Evolutionary conservation across 2,113 vertebrate genomes (phyloP).

Genomic region (Oreochromis niloticus): DNA sequence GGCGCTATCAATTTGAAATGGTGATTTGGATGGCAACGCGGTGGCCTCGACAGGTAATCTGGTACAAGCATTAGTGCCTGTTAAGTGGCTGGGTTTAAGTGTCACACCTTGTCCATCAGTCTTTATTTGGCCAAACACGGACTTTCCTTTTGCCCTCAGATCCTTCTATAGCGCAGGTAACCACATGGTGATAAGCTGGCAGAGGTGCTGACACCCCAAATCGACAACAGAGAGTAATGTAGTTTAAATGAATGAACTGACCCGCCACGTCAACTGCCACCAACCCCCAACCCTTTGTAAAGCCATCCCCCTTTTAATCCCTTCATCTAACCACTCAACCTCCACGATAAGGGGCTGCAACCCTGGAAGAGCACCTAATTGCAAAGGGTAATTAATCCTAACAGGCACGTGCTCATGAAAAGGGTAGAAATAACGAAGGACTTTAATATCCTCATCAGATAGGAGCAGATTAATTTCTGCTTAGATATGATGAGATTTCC

Average conservation of each 20-base stretch:
- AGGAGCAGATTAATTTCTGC: neutral
- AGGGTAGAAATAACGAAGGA: slow-evolving; percentile 1
- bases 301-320: neutral
- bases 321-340: slow-evolving; percentile 16
- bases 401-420: slow-evolving; percentile 9
- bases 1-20: slow-evolving; percentile 42
- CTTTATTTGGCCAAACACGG: slow-evolving; percentile 51
- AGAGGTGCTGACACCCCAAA: slow-evolving; percentile 45
- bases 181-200: slow-evolving; percentile 14
- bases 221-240: slow-evolving; percentile 24
- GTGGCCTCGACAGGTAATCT: slow-evolving; percentile 62
- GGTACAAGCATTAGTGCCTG: slow-evolving; percentile 56
- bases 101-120: slow-evolving; percentile 69
- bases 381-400: slow-evolving; percentile 33
- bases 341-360: slow-evolving; percentile 6
- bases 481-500: neutral
- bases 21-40: slow-evolving; percentile 31
- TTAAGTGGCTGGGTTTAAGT: slow-evolving; percentile 58
- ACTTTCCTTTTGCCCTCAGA: neutral
- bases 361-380: slow-evolving; percentile 20
- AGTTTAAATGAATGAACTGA: slow-evolving; percentile 47
- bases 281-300: neutral
- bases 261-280: slow-evolving; percentile 3
- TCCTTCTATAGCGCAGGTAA: slow-evolving; percentile 7
- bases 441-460: slow-evolving; percentile 10